phyloP scores from a whole-genome alignment of 2,113 vertebrate genomes.

The Pseudonaja textilis region DNA sequence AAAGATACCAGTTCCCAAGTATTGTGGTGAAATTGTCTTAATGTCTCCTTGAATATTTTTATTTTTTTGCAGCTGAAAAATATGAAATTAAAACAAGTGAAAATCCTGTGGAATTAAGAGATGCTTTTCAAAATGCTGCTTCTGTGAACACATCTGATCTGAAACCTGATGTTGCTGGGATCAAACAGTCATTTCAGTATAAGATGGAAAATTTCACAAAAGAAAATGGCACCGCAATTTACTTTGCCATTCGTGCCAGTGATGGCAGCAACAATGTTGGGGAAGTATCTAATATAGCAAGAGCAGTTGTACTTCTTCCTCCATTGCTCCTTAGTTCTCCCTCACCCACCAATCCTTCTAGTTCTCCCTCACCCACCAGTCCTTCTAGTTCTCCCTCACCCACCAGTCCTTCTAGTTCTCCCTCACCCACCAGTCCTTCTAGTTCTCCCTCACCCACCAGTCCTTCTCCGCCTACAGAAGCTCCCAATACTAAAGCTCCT shows the following conservation, averaged over 20 bases:
- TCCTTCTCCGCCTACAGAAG: neutral
- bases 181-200: conserved; percentile 57
- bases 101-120: conserved; percentile 35
- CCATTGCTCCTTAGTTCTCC: neutral
- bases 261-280: conserved; percentile 43
- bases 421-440: too few relatives aligned
- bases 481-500: neutral
- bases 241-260: conserved; percentile 54
- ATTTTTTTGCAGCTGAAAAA: conserved; percentile 56
- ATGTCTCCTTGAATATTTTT: neutral
- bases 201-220: conserved; percentile 36
- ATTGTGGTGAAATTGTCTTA: neutral
- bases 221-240: conserved; percentile 54
- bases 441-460: neutral
- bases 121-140: conserved; percentile 47
- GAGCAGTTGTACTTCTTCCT: conserved; percentile 39
- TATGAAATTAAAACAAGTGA: conserved; percentile 69
- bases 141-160: conserved; percentile 55
- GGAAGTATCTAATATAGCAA: conserved; percentile 64
- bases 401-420: neutral
- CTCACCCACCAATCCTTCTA: neutral
- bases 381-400: neutral
- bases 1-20: neutral
- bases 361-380: too few relatives aligned
- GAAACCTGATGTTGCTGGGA: conserved; percentile 48